Base-by-base conservation (phyloP, 2,113 vertebrate genomes). In the Oxyura jamaicensis region DNA sequence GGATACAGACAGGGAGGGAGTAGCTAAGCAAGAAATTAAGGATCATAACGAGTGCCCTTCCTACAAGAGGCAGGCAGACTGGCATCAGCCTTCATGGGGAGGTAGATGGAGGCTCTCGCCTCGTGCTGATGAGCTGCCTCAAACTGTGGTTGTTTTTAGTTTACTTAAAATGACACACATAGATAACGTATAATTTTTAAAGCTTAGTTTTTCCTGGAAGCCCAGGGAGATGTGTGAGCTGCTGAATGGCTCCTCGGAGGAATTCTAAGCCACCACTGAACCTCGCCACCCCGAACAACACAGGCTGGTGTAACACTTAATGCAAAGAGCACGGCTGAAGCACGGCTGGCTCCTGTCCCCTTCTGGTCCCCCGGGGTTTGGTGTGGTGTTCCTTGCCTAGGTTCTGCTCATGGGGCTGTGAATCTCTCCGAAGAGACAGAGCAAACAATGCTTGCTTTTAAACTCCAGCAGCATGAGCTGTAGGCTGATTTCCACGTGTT, bases 401-500 rank as follows among this genome's bases (percentile, higher is more conserved):
- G 13, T 16, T 31, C 35, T 29, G 33, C 59, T 7, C 15, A 46
- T 19, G 50, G 59, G 33, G 33, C 6, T 25, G 22, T 17, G 39
- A 29, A 53, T 44, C 33, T 16, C 50, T 63, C 22, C 17, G 50
- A 19, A 6, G 2, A 15, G 11, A n/a, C 5, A 35, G 22, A 68
- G 35, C 39, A 20, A 31, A 48, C 31, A 31, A 2, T 29, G 13
- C 50, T 50, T 28, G 17, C 41, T 67, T 42, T 50, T 36, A 8
- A 1, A 8, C 29, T 22, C 23, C 23, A 8, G 35, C 62, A 42
- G 29, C 18, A 3, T 13, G n/a, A 46, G 46, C 74, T 41, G 6
- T 4, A 8, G 53, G n/a, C 52, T 3, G 0, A 0, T 66, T 65
- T 28, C 56, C 39, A 4, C 0, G 1, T 18, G 59, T 29, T 53